Conservation (phyloP, 2,113 vertebrate genomes). For the Grantiella picta region DNA sequence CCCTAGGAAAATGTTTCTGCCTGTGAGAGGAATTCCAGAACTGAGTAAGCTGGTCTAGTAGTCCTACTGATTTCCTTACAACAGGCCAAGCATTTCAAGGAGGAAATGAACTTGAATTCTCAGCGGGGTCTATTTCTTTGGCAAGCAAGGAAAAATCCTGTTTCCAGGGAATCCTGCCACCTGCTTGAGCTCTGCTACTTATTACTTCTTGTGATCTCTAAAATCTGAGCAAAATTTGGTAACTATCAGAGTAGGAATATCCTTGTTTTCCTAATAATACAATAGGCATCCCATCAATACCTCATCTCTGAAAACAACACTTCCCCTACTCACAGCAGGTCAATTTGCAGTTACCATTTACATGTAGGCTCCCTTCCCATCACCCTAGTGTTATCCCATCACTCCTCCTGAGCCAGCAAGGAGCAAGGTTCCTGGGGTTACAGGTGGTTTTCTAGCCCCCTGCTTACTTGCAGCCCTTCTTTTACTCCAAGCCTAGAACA, state of each 20-base stretch:
- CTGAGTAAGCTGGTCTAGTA: neutral
- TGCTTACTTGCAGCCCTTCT: neutral
- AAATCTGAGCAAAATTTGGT: neutral
- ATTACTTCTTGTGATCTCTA: neutral
- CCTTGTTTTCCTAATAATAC: neutral
- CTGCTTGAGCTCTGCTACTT: neutral
- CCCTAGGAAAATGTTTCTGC: neutral
- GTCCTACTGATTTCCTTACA: neutral
- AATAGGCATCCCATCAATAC: neutral
- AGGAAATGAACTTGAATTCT: neutral
- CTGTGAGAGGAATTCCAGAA: neutral
- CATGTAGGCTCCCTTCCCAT: neutral
- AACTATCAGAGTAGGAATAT: neutral
- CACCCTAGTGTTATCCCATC: neutral
- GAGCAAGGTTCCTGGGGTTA: neutral
- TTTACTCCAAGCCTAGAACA: neutral
- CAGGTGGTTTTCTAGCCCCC: neutral
- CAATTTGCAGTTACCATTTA: neutral
- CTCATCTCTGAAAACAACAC: neutral
- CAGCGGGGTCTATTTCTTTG: neutral
- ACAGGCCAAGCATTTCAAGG: neutral
- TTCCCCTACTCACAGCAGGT: neutral
- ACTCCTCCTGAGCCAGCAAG: neutral
- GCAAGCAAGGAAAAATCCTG: neutral
- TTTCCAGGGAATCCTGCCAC: neutral